Conservation (phyloP, 2,113 vertebrate genomes). For the Vireo altiloquus region DNA sequence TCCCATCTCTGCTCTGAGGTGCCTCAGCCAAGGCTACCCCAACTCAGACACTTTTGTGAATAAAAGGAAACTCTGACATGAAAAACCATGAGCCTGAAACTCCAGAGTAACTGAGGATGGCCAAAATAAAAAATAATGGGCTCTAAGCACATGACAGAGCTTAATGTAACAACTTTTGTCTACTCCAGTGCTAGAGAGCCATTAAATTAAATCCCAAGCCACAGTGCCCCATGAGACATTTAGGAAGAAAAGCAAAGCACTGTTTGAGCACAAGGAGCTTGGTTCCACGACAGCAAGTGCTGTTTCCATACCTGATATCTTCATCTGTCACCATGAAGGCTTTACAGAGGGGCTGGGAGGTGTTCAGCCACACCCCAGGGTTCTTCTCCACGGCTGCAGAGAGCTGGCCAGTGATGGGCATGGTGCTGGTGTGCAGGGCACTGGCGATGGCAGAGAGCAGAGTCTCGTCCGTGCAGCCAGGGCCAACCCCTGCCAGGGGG, state of each 20-base stretch:
- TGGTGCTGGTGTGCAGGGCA: slow-evolving; percentile 93
- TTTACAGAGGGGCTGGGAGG: slow-evolving; percentile 93
- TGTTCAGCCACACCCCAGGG: slow-evolving; percentile 97
- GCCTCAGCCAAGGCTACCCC: background rate
- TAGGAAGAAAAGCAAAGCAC: too few relatives aligned
- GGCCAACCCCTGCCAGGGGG: slow-evolving; percentile 84
- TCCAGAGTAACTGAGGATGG: background rate
- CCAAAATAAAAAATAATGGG: background rate
- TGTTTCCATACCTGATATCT: slow-evolving; percentile 86
- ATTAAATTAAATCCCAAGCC: background rate
- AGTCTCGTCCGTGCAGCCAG: slow-evolving; percentile 95
- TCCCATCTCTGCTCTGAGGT: background rate
- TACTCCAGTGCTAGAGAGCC: background rate
- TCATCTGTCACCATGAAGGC: slow-evolving; percentile 98
- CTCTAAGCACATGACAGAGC: background rate
- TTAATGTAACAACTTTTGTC: background rate
- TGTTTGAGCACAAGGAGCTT: background rate
- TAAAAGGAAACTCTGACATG: background rate
- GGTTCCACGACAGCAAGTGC: fast-evolving
- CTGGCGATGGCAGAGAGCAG: slow-evolving; percentile 95
- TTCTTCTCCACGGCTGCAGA: slow-evolving; percentile 98
- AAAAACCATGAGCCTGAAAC: background rate
- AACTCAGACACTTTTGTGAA: background rate
- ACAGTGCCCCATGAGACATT: background rate
- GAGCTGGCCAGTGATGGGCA: slow-evolving; percentile 95